Percentiles rank a stretch among this genome's conserved stretches.
Evolutionary conservation across 1,140 invertebrate species (phyloP).

Genomic region (Drosophila ironensis): DNA sequence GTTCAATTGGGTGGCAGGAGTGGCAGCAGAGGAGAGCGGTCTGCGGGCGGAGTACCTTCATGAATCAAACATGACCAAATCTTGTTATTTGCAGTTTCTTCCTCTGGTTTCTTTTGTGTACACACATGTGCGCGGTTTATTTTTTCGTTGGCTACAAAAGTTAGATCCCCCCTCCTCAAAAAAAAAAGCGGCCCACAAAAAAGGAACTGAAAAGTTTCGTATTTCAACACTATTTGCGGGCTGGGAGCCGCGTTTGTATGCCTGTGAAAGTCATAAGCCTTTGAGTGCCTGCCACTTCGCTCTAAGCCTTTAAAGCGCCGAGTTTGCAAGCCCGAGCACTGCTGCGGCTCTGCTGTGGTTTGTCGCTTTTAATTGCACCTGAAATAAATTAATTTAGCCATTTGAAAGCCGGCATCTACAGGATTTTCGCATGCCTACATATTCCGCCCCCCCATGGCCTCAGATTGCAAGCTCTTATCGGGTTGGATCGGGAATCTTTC

Average conservation of each 20-base stretch:
- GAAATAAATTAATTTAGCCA: slow-evolving; percentile 1
- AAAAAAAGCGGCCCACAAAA: not conserved
- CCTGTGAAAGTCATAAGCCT: slow-evolving; percentile 42
- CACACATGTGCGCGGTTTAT: slow-evolving; percentile 31
- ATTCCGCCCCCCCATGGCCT: not conserved
- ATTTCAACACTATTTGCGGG: slow-evolving; percentile 27
- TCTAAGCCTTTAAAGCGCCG: slow-evolving; percentile 46
- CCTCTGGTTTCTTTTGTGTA: slow-evolving; percentile 19
- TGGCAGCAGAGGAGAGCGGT: not conserved
- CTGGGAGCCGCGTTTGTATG: slow-evolving; percentile 16
- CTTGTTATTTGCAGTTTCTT: slow-evolving; percentile 57
- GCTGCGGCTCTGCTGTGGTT: slow-evolving; percentile 4
- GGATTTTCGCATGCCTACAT: not conserved
- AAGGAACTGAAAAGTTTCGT: not conserved
- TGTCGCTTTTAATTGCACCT: slow-evolving; percentile 22
- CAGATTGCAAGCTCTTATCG: slow-evolving; percentile 13
- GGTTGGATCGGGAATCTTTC: not conserved
- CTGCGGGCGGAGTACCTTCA: slow-evolving; percentile 4
- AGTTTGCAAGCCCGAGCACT: slow-evolving; percentile 7
- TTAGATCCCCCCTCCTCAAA: slow-evolving; percentile 5
- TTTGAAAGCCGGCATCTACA: not conserved
- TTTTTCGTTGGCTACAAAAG: slow-evolving; percentile 39
- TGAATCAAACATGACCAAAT: slow-evolving; percentile 56
- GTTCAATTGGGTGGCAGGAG: slow-evolving; percentile 23
- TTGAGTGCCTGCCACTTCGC: slow-evolving; percentile 51